Evolutionary conservation across 2,888 invertebrate species (phyloP), one percentile per base, ranked within the genome.

Genomic region (Apamea anceps): DNA sequence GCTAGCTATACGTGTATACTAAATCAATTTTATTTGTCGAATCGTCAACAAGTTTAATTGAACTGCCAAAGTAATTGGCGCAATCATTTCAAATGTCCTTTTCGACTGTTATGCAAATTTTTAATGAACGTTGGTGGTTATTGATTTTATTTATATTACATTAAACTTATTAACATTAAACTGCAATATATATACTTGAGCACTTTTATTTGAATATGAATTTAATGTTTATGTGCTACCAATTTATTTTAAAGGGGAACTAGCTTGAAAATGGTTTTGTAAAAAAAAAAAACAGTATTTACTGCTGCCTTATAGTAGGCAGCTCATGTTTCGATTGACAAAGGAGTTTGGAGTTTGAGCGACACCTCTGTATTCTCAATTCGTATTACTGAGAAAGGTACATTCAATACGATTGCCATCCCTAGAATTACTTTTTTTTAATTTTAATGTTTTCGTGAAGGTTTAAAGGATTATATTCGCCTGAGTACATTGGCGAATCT

Each of bases 41-140:
- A 75, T 79, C 76, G 84, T 72, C 68, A 79, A 79, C 81, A 28
- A 71, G 48, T 77, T 74, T 79, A 84, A 83, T 85, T 85, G 32
- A 85, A 76, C 77, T 65, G 71, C 73, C 77, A 79, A 86, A 79
- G 48, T 75, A 76, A 81, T 84, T 63, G 76, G n/a, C 37, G 32
- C 66, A 72, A 76, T 77, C 1, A 79, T 79, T 81, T 71, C 42
- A 75, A 76, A 85, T 60, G 74, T 78, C 77, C 42, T 78, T 77
- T 75, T 72, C 10, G 75, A 60, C 73, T 75, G 73, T 68, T 87
- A 85, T 83, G 78, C 51, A 72, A 82, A 80, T 86, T 80, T 75
- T 84, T 80, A 78, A 80, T 70, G 37, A 60, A 71, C 51, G 25
- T 48, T 54, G n/a, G 15, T 18, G 28, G 51, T 71, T 51, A 74